A percentile compares a stretch with the other conserved stretches of the same genome.
Conservation (phyloP, 1,140 invertebrate genomes). For the Popillia japonica region DNA sequence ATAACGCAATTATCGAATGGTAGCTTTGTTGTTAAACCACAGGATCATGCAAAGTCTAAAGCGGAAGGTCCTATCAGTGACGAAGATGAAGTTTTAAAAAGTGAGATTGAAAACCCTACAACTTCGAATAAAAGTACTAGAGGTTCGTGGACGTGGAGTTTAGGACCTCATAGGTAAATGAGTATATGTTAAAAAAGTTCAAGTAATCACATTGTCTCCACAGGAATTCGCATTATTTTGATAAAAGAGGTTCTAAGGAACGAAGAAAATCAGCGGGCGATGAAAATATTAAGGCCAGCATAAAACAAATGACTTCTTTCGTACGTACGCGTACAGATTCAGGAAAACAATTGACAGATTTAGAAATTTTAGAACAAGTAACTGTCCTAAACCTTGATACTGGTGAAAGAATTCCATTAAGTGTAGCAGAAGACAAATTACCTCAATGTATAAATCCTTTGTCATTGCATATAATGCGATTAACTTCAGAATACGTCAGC, state of each 20-base stretch:
- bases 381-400: conserved; percentile 94
- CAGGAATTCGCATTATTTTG: conserved; percentile 47
- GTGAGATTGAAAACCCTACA: conserved; percentile 61
- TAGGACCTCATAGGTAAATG: conserved; percentile 61
- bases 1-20: conserved; percentile 63
- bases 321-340: conserved; percentile 85
- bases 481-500: conserved; percentile 89
- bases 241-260: conserved; percentile 64
- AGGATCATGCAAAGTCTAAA: conserved; percentile 76
- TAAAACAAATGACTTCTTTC: conserved; percentile 76
- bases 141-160: conserved; percentile 63
- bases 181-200: not conserved
- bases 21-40: conserved; percentile 81
- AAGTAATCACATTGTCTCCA: not conserved
- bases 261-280: conserved; percentile 76
- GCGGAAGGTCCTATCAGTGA: conserved; percentile 64
- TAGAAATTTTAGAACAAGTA: conserved; percentile 89
- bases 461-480: conserved; percentile 92
- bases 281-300: conserved; percentile 65
- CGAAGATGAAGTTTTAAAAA: conserved; percentile 62
- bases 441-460: conserved; percentile 92
- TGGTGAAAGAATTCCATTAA: conserved; percentile 86
- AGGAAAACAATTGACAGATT: conserved; percentile 83
- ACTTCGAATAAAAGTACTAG: conserved; percentile 57
- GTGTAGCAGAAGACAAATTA: conserved; percentile 88